A percentile compares a stretch with the other conserved stretches of the same genome.
These are phyloP conservation scores for Bombus pascuorum DNA, from an alignment of 1,140 invertebrate genomes.

Conservation along the genomic window DNA sequence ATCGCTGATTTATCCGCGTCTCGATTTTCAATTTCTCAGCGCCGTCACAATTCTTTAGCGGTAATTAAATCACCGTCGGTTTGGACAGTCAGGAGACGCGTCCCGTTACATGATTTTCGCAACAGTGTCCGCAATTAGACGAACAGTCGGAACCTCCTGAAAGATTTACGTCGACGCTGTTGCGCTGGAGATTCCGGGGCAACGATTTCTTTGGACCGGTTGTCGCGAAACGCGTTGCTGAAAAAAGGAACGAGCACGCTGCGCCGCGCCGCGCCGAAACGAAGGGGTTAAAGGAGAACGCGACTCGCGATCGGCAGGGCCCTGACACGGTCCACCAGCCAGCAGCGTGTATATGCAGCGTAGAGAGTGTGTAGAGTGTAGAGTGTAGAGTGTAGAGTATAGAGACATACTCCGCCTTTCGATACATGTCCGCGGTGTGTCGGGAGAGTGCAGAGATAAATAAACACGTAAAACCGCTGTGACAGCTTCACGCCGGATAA, in stretches of 20 bases:
- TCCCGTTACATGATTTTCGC: neutral
- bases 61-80: neutral
- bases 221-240: constrained; percentile 36
- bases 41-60: too few relatives aligned
- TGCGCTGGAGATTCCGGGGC: neutral
- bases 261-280: neutral
- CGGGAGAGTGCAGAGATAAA: constrained; percentile 63
- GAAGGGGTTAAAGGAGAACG: constrained; percentile 63
- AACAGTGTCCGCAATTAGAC: constrained; percentile 39
- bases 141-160: constrained; percentile 7
- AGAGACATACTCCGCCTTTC: constrained; percentile 5
- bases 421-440: constrained; percentile 46
- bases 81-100: neutral
- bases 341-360: neutral
- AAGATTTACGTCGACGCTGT: constrained; percentile 30
- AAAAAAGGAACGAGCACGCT: neutral
- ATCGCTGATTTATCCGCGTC: neutral
- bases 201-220: constrained; percentile 52
- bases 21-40: neutral
- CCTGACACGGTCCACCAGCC: constrained; percentile 28
- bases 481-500: constrained; percentile 71
- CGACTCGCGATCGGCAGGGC: constrained; percentile 47
- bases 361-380: too few relatives aligned
- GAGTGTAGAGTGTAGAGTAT: too few relatives aligned
- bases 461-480: constrained; percentile 69